A percentile compares a stretch with the other conserved stretches of the same genome.
These are phyloP conservation scores for Montipora cactus DNA, from an alignment of 64 coral and sea anemone species.

Conservation along the genomic window DNA sequence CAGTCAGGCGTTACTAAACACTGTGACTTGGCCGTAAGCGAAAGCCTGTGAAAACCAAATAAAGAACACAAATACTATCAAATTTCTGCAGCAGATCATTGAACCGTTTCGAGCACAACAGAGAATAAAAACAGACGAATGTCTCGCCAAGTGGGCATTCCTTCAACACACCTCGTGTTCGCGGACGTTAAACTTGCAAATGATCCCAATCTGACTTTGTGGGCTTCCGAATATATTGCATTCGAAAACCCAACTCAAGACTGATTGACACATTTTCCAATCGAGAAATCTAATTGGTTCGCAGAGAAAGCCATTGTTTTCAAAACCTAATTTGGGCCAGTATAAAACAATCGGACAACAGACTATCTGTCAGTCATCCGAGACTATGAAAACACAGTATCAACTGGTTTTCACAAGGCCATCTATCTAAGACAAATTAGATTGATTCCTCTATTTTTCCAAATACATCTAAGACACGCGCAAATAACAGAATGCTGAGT, in stretches of 20 bases:
- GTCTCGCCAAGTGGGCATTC: constrained; percentile 5
- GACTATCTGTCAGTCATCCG: constrained; percentile 31
- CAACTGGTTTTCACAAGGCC: neutral
- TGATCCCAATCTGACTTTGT: neutral
- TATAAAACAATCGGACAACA: constrained; percentile 7
- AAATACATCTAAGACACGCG: neutral
- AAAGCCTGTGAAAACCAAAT: constrained; percentile 99
- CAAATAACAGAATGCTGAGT: neutral
- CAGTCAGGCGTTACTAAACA: constrained; percentile 99
- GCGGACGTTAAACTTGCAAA: constrained; percentile 42
- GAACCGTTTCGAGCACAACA: constrained; percentile 68
- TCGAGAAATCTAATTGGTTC: constrained; percentile 24
- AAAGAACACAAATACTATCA: constrained; percentile 98
- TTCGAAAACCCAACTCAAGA: constrained; percentile 45
- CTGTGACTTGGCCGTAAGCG: constrained; percentile 91
- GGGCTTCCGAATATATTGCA: constrained; percentile 43
- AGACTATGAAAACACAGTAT: neutral
- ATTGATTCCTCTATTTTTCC: neutral
- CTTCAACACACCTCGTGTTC: constrained; percentile 2
- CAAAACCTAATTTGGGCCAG: constrained; percentile 15
- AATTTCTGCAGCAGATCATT: constrained; percentile 93
- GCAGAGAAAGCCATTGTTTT: constrained; percentile 34
- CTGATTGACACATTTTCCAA: constrained; percentile 44
- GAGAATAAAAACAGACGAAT: neutral
- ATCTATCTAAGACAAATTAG: neutral